A percentile compares a stretch with the other conserved stretches of the same genome.
Evolutionary conservation across 53 echinoderm and acorn worm genomes (phyloP).

Genomic region (Mesocentrotus franciscanus): DNA sequence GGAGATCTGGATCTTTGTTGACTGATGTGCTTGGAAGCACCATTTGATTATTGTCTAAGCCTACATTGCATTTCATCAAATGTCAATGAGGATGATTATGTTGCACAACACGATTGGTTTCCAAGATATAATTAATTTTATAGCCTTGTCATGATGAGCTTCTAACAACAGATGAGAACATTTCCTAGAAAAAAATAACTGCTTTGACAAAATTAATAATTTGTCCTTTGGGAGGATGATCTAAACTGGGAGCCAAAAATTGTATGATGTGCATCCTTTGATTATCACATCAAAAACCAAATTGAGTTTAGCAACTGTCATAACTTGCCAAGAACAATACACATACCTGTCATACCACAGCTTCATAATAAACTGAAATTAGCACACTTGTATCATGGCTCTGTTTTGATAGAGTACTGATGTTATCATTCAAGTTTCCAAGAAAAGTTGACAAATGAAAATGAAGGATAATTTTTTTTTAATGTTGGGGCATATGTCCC

Average conservation of each 20-base stretch:
- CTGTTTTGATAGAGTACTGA: too few relatives aligned
- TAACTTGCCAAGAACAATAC: neutral
- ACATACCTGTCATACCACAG: too few relatives aligned
- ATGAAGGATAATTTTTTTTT: too few relatives aligned
- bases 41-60: too few relatives aligned
- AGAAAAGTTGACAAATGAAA: too few relatives aligned
- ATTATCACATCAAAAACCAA: neutral
- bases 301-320: slow-evolving; percentile 31
- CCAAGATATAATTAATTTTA: neutral
- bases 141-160: neutral
- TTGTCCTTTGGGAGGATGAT: neutral
- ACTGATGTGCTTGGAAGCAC: too few relatives aligned
- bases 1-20: too few relatives aligned
- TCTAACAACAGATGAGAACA: neutral
- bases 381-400: neutral
- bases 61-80: too few relatives aligned
- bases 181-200: neutral
- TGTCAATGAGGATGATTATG: neutral
- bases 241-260: neutral
- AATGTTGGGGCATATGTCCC: too few relatives aligned
- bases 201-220: neutral
- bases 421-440: too few relatives aligned
- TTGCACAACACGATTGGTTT: neutral
- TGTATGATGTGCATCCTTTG: neutral
- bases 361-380: neutral